A percentile compares a stretch with the other conserved stretches of the same genome.
Evolutionary conservation across 2,113 vertebrate genomes (phyloP).

Genomic region (Pelobates fuscus): DNA sequence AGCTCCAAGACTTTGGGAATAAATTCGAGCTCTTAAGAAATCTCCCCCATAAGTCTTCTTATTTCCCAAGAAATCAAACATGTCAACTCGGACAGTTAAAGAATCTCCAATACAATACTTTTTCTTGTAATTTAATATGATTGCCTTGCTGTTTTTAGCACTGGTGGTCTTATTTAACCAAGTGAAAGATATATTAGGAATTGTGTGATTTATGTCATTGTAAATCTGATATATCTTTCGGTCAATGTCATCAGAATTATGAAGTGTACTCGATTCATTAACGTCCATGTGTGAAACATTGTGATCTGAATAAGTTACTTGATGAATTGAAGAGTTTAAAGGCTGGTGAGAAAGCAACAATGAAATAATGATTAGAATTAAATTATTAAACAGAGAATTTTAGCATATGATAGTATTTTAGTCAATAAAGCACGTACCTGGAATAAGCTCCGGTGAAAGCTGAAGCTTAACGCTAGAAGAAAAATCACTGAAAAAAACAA

Average conservation of each 20-base stretch:
- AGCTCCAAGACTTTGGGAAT: slow-evolving; percentile 48
- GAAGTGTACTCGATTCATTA: background rate
- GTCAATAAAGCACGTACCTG: slow-evolving; percentile 8
- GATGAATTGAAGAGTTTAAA: background rate
- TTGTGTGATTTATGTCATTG: background rate
- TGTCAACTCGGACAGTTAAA: slow-evolving; percentile 50
- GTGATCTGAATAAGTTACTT: background rate
- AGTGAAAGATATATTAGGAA: slow-evolving; percentile 5
- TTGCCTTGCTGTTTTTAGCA: slow-evolving; percentile 41
- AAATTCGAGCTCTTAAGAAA: slow-evolving; percentile 57
- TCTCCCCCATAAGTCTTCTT: slow-evolving; percentile 58
- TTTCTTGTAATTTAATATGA: slow-evolving; percentile 41
- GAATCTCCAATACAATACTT: slow-evolving; percentile 51
- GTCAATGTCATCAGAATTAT: background rate
- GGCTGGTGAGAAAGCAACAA: background rate
- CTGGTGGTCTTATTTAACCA: slow-evolving; percentile 47
- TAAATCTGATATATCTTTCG: background rate
- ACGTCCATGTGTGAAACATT: background rate
- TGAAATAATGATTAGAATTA: background rate
- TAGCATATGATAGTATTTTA: background rate
- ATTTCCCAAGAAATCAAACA: slow-evolving; percentile 43
- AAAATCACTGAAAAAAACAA: background rate
- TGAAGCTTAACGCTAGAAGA: background rate
- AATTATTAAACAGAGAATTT: background rate
- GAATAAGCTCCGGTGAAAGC: background rate